Evolutionary conservation across 2,888 invertebrate species (phyloP).

Genomic region (Dryobota labecula): DNA sequence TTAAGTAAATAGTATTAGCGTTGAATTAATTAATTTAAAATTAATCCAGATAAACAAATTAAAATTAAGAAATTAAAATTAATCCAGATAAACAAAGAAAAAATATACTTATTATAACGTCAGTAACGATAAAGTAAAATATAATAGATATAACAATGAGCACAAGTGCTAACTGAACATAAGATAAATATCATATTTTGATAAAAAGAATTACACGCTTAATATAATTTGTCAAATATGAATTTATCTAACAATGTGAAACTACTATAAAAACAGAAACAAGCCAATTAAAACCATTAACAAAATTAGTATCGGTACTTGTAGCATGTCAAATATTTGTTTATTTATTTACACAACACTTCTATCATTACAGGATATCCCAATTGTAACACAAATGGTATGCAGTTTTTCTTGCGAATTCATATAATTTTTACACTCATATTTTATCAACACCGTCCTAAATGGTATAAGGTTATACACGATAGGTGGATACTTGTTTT

Average conservation of each 20-base stretch:
- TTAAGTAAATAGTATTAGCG: background rate
- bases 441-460: background rate
- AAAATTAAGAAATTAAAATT: background rate
- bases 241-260: background rate
- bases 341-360: no score
- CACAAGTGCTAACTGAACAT: slow-evolving; percentile 9
- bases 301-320: background rate
- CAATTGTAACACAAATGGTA: no score
- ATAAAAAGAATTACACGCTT: background rate
- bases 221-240: no score
- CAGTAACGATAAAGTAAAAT: background rate
- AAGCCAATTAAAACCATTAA: background rate
- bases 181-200: background rate
- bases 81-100: background rate
- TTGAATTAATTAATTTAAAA: background rate
- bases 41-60: background rate
- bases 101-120: background rate
- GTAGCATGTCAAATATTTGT: background rate
- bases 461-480: background rate
- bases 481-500: background rate
- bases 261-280: background rate
- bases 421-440: background rate
- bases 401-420: no score
- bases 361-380: no score
- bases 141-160: slow-evolving; percentile 5